phyloP scores from a whole-genome alignment of 1,140 invertebrate species.

The Euwallacea fornicatus region DNA sequence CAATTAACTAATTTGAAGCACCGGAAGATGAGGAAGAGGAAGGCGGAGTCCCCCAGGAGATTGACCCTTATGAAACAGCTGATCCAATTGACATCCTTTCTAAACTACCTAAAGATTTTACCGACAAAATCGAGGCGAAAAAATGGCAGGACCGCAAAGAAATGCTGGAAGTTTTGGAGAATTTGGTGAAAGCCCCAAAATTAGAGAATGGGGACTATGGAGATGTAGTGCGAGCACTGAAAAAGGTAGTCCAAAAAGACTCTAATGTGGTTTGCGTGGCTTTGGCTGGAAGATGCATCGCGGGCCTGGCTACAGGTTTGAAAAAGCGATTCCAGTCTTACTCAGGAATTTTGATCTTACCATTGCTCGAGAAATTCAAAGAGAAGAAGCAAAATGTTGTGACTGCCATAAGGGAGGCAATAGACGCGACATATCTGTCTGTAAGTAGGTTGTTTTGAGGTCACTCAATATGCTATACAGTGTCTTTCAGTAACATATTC shows the following conservation, averaged over 20 bases:
- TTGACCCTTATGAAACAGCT: slow-evolving; percentile 90
- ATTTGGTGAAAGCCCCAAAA: slow-evolving; percentile 78
- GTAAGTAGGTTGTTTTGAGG: slow-evolving; percentile 54
- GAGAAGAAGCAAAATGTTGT: slow-evolving; percentile 96
- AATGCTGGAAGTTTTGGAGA: slow-evolving; percentile 79
- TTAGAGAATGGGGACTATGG: slow-evolving; percentile 90
- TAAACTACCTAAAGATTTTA: slow-evolving; percentile 94
- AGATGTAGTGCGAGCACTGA: slow-evolving; percentile 83
- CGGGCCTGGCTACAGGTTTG: slow-evolving; percentile 81
- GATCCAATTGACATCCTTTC: slow-evolving; percentile 91
- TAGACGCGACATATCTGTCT: slow-evolving; percentile 84
- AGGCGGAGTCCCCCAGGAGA: slow-evolving; percentile 62
- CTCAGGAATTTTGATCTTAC: slow-evolving; percentile 75
- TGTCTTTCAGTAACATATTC: neutral
- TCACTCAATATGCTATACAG: too few relatives aligned
- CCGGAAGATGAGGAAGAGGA: slow-evolving; percentile 41
- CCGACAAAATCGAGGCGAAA: slow-evolving; percentile 92
- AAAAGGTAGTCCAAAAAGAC: slow-evolving; percentile 93
- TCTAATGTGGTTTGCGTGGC: slow-evolving; percentile 93
- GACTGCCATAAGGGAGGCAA: slow-evolving; percentile 80
- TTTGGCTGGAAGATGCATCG: slow-evolving; percentile 82
- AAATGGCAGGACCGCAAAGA: slow-evolving; percentile 98
- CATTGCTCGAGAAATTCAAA: slow-evolving; percentile 93
- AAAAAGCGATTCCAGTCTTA: slow-evolving; percentile 87
- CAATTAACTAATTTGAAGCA: neutral